Percentiles rank a stretch among this genome's conserved stretches.
Conservation (phyloP, 2,797 vertebrate species). For the Chiloscyllium punctatum region DNA sequence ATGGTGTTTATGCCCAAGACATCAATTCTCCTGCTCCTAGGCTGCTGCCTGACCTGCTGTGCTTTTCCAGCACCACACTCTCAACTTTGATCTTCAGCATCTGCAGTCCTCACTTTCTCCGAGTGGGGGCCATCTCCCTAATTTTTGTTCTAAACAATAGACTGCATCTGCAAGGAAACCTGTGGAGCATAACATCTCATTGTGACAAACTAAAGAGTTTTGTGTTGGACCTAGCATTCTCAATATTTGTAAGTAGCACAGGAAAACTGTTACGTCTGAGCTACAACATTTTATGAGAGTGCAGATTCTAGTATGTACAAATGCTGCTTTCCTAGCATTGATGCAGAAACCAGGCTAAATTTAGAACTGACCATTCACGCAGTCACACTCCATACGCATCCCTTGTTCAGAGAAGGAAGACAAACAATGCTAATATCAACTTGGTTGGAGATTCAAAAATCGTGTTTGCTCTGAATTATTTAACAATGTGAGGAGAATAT, state of each 20-base stretch:
- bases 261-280: background rate
- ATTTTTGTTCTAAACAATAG: background rate
- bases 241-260: background rate
- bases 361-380: constrained; percentile 44
- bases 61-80: too few species aligned
- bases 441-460: constrained; percentile 52
- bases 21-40: too few species aligned
- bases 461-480: constrained; percentile 62
- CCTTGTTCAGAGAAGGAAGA: constrained; percentile 59
- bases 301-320: background rate
- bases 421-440: constrained; percentile 54
- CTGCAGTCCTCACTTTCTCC: too few species aligned
- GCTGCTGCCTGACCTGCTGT: too few species aligned
- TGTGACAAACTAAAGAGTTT: background rate
- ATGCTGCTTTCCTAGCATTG: background rate
- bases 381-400: constrained; percentile 44
- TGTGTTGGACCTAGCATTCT: background rate
- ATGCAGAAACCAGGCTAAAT: background rate
- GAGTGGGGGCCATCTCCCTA: background rate
- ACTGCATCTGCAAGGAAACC: background rate
- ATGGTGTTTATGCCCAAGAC: too few species aligned
- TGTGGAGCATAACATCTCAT: background rate
- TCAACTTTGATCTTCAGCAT: too few species aligned
- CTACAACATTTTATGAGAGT: background rate
- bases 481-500: constrained; percentile 58